These are phyloP conservation scores for Nannoperca obscura DNA, from an alignment of 2,797 vertebrate species.

Conservation along the genomic window DNA sequence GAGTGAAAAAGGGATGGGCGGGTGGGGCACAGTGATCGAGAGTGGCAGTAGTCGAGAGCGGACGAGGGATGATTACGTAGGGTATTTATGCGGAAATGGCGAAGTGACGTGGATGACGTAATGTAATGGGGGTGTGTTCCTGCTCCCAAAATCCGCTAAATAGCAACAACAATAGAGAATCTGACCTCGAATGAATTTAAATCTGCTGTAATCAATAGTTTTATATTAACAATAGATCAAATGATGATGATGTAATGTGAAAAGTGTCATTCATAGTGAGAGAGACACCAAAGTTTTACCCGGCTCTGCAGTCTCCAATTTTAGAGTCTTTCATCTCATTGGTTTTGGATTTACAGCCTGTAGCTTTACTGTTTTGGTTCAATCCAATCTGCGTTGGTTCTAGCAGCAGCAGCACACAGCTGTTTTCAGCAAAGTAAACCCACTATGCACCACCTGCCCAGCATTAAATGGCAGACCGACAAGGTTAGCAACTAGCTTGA, in stretches of 20 bases:
- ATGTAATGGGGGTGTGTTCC: no score
- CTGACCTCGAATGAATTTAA: not conserved
- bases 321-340: not conserved
- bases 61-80: no score
- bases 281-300: not conserved
- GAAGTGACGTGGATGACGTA: no score
- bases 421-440: not conserved
- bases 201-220: not conserved
- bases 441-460: not conserved
- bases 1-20: no score
- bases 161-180: not conserved
- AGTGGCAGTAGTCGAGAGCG: no score
- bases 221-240: not conserved
- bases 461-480: not conserved
- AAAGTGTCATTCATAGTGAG: not conserved
- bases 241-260: not conserved
- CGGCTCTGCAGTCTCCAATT: not conserved
- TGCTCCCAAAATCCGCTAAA: no score
- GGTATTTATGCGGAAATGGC: no score
- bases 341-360: conserved; percentile 7
- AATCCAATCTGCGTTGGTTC: not conserved
- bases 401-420: not conserved
- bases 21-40: no score
- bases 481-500: not conserved
- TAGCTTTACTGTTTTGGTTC: not conserved